phyloP scores from a whole-genome alignment of 2,797 vertebrate species.

The Gambelia wislizenii region DNA sequence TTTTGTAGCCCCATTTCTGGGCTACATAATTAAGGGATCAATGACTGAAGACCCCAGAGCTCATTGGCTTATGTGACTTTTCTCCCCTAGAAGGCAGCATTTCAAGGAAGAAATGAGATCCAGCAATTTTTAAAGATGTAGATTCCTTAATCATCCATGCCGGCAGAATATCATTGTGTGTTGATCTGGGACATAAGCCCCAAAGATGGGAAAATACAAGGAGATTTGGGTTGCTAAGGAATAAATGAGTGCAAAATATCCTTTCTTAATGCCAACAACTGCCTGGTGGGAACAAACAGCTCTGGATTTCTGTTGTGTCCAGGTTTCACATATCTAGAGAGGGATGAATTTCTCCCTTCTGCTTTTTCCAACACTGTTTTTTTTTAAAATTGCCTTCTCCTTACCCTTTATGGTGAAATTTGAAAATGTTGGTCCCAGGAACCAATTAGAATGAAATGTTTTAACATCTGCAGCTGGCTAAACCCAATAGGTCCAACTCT shows the following conservation, averaged over 20 bases:
- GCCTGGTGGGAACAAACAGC: conserved; percentile 63
- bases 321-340: conserved; percentile 38
- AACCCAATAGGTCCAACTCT: too few species aligned
- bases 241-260: conserved; percentile 64
- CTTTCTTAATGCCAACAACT: conserved; percentile 53
- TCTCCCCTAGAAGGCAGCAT: conserved; percentile 47
- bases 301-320: conserved; percentile 46
- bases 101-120: conserved; percentile 71
- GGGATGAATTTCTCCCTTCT: background rate
- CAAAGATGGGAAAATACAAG: conserved; percentile 70
- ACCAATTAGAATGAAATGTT: too few species aligned
- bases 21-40: conserved; percentile 57
- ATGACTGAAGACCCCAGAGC: conserved; percentile 55
- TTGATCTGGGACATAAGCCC: conserved; percentile 62
- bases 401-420: too few species aligned
- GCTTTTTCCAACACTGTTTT: background rate
- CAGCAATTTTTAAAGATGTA: conserved; percentile 68
- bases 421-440: too few species aligned
- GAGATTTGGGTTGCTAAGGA: conserved; percentile 71
- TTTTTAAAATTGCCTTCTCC: too few species aligned
- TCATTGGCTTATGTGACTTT: conserved; percentile 38
- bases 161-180: conserved; percentile 68
- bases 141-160: conserved; percentile 74
- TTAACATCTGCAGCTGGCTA: too few species aligned
- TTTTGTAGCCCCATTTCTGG: conserved; percentile 48